A percentile compares a stretch with the other conserved stretches of the same genome.
phyloP scores from a whole-genome alignment of 2,797 vertebrate species.

The Neomorphus geoffroyi region DNA sequence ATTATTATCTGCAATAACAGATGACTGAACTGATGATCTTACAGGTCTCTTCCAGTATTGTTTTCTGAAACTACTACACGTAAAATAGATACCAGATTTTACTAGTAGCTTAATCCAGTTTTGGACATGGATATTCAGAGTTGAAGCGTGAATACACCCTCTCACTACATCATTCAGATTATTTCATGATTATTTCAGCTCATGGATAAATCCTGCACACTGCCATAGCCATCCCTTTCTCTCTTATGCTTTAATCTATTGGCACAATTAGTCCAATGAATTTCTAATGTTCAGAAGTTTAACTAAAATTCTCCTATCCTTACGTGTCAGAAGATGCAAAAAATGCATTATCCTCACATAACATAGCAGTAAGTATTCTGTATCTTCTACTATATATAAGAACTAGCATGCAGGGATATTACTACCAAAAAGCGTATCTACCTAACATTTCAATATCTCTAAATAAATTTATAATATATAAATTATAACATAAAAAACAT shows the following conservation, averaged over 20 bases:
- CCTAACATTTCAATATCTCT: neutral
- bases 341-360: fast-evolving
- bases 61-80: neutral
- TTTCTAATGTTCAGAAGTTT: neutral
- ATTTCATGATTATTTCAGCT: neutral
- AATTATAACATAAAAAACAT: neutral
- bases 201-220: neutral
- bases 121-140: neutral
- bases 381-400: neutral
- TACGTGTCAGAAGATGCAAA: neutral
- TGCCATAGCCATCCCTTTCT: neutral
- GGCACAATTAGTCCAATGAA: neutral
- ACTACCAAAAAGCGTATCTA: neutral
- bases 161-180: neutral
- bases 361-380: neutral
- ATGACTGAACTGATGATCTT: neutral
- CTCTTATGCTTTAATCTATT: neutral
- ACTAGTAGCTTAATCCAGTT: neutral
- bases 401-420: neutral
- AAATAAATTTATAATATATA: neutral
- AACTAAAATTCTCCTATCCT: neutral
- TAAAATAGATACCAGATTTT: neutral
- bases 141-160: neutral
- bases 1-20: neutral
- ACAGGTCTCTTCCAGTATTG: neutral